Evolutionary conservation across 53 echinoderm and acorn worm species (phyloP).

Genomic region (Antedon mediterranea): DNA sequence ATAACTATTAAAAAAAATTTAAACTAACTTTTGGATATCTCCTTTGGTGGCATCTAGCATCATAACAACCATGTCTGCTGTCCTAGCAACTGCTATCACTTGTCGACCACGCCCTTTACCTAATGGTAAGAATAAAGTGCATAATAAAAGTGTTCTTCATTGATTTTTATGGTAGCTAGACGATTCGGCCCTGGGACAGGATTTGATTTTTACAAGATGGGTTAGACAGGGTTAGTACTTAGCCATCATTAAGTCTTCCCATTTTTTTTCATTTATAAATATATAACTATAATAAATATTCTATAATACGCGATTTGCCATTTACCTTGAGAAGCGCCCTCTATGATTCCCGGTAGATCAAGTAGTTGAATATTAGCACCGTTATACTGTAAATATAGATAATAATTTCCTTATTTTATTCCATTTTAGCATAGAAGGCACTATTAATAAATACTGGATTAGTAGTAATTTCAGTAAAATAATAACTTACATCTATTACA

Average conservation of each 20-base stretch:
- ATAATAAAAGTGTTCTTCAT: too few species aligned
- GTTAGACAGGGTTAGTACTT: too few species aligned
- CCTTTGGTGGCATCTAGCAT: constrained; percentile 99
- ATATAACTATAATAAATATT: too few species aligned
- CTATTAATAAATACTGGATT: too few species aligned
- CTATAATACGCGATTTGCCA: too few species aligned
- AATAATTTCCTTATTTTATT: background rate
- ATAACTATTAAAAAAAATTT: background rate
- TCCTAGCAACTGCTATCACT: constrained; percentile 95
- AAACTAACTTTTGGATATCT: constrained; percentile 79
- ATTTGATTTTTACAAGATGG: too few species aligned
- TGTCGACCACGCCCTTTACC: constrained; percentile 99
- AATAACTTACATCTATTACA: constrained; percentile 66
- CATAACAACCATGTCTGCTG: constrained; percentile 92
- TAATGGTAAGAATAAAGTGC: constrained; percentile 1
- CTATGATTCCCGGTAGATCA: constrained; percentile 96
- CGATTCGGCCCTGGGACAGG: too few species aligned
- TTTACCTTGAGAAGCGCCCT: constrained; percentile 93
- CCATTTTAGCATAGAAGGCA: too few species aligned
- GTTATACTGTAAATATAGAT: constrained; percentile 42
- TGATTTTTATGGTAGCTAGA: too few species aligned
- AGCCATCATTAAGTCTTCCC: too few species aligned
- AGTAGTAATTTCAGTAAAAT: too few species aligned
- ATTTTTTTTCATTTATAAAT: too few species aligned
- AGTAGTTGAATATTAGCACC: constrained; percentile 96